Percentiles rank a stretch among this genome's conserved stretches.
phyloP scores from a whole-genome alignment of 2,113 vertebrate species.

The Benthochromis sp. region DNA sequence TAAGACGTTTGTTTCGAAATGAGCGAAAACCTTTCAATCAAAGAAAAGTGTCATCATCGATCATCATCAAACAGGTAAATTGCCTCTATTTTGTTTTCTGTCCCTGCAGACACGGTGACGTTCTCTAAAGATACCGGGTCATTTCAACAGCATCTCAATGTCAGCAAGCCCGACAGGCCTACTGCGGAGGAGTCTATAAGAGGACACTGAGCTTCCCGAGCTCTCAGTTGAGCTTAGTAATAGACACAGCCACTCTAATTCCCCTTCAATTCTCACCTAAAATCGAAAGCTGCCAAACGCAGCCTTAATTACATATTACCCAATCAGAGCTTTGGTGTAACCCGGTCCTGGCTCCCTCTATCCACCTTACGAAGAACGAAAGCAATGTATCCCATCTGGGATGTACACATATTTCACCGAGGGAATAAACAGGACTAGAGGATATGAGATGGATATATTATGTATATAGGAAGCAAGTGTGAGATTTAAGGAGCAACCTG shows the following conservation, averaged over 20 bases:
- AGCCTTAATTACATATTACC: constrained; percentile 65
- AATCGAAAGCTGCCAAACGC: constrained; percentile 65
- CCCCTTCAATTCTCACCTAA: constrained; percentile 66
- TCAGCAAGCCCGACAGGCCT: neutral
- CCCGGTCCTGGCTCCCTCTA: constrained; percentile 31
- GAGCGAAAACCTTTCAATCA: neutral
- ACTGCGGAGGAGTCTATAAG: constrained; percentile 6
- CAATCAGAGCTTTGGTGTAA: constrained; percentile 68
- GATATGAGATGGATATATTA: constrained; percentile 58
- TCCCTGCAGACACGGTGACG: neutral
- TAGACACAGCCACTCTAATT: constrained; percentile 67
- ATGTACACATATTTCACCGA: constrained; percentile 43
- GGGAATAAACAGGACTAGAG: constrained; percentile 43
- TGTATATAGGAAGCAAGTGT: constrained; percentile 61
- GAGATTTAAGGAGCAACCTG: constrained; percentile 56
- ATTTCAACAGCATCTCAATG: constrained; percentile 1
- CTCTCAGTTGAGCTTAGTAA: constrained; percentile 63
- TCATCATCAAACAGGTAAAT: neutral
- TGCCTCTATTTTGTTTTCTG: neutral
- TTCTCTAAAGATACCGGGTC: neutral
- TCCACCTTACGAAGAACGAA: constrained; percentile 25
- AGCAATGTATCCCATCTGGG: constrained; percentile 27
- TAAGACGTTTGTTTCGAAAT: neutral
- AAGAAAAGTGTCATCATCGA: neutral
- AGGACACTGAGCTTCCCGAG: constrained; percentile 7